Conservation (phyloP, 1,140 invertebrate species). For the silkworm (Bombyx mori) region ASM3026992v2 NC_085116.1:13260001-13260500, state of each 20-base stretch:
- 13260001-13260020: no score
- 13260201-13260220: no score
- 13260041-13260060: no score
- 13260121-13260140: no score
- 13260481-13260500: no score
- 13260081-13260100: no score
- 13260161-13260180: no score
- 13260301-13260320: slow-evolving; percentile 76
- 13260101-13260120: no score
- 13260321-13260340: slow-evolving; percentile 47
- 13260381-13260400: slow-evolving; percentile 39
- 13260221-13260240: slow-evolving; percentile 33
- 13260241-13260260: slow-evolving; percentile 47
- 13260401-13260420: slow-evolving; percentile 29
- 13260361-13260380: slow-evolving; percentile 39
- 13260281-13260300: slow-evolving; percentile 75
- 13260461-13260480: slow-evolving; percentile 45
- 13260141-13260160: no score
- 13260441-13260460: slow-evolving; percentile 24
- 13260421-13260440: slow-evolving; percentile 28
- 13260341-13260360: slow-evolving; percentile 25
- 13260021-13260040: no score
- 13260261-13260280: slow-evolving; percentile 25
- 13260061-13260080: no score
- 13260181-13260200: no score